Base-by-base conservation (phyloP, 2,888 invertebrate genomes). In the Syrphus vitripennis region DNA sequence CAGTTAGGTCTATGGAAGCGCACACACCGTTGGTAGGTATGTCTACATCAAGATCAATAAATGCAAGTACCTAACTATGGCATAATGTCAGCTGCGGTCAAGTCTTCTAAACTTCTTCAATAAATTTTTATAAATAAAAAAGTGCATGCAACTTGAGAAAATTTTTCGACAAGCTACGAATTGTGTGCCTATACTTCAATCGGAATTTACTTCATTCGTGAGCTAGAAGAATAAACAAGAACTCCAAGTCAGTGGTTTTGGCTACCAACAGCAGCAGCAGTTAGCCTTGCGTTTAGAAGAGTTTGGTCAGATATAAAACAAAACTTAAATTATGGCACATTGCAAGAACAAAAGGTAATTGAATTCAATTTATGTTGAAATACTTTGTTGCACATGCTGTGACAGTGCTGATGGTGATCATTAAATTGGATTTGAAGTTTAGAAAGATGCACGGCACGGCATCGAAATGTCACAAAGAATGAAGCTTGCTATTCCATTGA, bases 291-390 rank as follows among this genome's bases (percentile, higher is more conserved):
- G 67, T 71, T 71, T 4, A 12, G 12, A 10, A 16, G 45, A 61
- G 21, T 26, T 76, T 67, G 53, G 42, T 53, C 45, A 45, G 67
- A 50, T 50, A 50, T 50, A 48, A 57, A 34, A 48, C 9, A 48
- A 55, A 48, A 61, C 9, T 29, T 21, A 74, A 74, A 21, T 65
- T 34, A 83, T 80, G 70, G 75, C 45, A 75, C 57, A 65, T 45
- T 57, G 55, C 67, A 67, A 31, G 55, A 81, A 81, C 84, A 86
- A 86, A 77, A 72, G 81, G 77, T 55, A 77, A 81, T 81, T 86
- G 76, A 81, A 81, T 67, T 67, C 31, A 80, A 86, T 86, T 86
- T 81, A 86, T 86, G 76, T 69, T 65, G 65, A 74, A 67, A 45
- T 80, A 72, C 76, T 31, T 70, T 83, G 75, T 75, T 57, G 75